phyloP scores from a whole-genome alignment of 2,797 vertebrate species.

The Gymnocypris eckloni region DNA sequence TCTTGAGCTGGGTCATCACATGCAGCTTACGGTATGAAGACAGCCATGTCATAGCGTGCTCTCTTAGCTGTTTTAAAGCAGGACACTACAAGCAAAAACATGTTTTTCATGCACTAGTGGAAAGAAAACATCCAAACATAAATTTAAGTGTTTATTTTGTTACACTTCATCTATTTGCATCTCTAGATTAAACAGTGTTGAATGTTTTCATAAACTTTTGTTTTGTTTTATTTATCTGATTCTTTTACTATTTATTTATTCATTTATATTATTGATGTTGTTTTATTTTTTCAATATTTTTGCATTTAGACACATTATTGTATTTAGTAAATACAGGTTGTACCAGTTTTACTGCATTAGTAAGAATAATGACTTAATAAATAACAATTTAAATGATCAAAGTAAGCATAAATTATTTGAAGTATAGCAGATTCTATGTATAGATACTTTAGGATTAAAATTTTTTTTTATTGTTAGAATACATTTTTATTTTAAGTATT shows the following conservation, averaged over 20 bases:
- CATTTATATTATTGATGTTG: too few species aligned
- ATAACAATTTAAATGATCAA: background rate
- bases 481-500: too few species aligned
- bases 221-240: too few species aligned
- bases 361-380: background rate
- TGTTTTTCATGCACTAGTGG: background rate
- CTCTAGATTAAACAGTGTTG: background rate
- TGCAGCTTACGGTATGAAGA: slow-evolving; percentile 8
- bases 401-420: background rate
- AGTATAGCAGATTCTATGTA: background rate
- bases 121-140: background rate
- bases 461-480: background rate
- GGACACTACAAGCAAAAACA: background rate
- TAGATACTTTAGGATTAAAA: background rate
- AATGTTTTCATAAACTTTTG: too few species aligned
- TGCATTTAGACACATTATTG: too few species aligned
- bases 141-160: background rate
- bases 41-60: background rate
- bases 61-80: background rate
- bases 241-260: too few species aligned
- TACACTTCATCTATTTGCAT: background rate
- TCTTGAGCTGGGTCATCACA: background rate
- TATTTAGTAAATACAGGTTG: too few species aligned
- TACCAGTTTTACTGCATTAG: background rate
- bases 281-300: too few species aligned